Evolutionary conservation across 1,140 invertebrate species (phyloP), one percentile per base, ranked within the genome.

Genomic region (Magallana angulata): DNA sequence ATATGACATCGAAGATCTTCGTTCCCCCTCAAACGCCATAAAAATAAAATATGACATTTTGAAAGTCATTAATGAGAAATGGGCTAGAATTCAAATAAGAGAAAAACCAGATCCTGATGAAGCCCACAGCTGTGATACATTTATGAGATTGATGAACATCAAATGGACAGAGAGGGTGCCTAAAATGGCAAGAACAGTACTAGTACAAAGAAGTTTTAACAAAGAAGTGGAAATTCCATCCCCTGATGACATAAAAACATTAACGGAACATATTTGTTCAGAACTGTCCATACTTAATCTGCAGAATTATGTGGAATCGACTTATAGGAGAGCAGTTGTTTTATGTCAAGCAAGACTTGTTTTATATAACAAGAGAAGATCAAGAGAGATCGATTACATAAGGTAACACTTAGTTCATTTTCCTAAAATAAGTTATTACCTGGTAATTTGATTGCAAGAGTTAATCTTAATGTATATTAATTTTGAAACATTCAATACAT

Each of bases 31-130:
- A 64, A 85, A 85, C 64, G 83, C 56, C 9, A 85, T 64, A 36
- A 85, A 85, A 36, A 85, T 85, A 64, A 85, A 85, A 57, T 85
- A 85, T 71, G 84, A 85, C n/a, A 14, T 85, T 6, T 48, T 9
- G 68, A 48, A 64, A n/a, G 62, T 85, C 60, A 8, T 85, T 30
- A 80, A 16, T 30, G 7, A 30, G 12, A 18, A 24, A 80, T 85
- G 68, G 68, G 64, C 85, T 18, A 58, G 58, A 59, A 80, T 60
- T 16, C 9, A 57, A 58, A 57, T 58, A 7, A 85, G 58, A 7
- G 76, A 85, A 24, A 24, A 58, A 57, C 24, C 57, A 7, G 60
- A 85, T 59, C 11, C 48, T 2, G 9, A 48, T 12, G 8, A 58
- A 11, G 68, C 64, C 2, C 56, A 85, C 56, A 68, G 76, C 18